Conservation (phyloP, 2,113 vertebrate genomes). For the Murina feae region DNA sequence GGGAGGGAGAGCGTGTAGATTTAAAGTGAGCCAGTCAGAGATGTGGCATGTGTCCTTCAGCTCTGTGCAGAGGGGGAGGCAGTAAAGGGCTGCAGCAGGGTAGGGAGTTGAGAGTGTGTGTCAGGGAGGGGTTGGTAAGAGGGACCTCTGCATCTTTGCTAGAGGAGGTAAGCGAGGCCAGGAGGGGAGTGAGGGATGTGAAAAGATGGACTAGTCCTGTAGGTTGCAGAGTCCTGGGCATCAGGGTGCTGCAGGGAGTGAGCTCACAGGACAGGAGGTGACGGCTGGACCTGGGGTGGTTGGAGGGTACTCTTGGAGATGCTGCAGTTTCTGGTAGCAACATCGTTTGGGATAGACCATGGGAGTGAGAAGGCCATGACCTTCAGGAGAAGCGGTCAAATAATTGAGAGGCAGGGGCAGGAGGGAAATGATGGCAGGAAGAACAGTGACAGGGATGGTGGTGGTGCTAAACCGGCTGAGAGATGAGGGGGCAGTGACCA, state of each 20-base stretch:
- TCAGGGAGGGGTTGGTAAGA: neutral
- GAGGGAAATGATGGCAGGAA: neutral
- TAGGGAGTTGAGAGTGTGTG: neutral
- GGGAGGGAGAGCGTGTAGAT: neutral
- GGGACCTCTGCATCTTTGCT: neutral
- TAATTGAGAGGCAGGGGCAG: neutral
- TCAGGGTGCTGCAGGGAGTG: neutral
- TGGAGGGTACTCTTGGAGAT: neutral
- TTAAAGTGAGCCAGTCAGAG: neutral
- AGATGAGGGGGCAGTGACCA: neutral
- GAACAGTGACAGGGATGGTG: neutral
- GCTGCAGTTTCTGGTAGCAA: neutral
- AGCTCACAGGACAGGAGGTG: neutral
- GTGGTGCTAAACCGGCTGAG: neutral
- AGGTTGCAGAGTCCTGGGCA: neutral
- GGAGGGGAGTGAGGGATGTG: neutral
- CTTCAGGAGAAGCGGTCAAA: neutral
- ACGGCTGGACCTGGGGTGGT: rapidly evolving
- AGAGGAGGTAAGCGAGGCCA: neutral
- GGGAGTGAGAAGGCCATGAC: neutral
- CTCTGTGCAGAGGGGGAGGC: neutral
- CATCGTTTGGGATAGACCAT: neutral
- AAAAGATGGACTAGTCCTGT: neutral
- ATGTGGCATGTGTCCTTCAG: neutral
- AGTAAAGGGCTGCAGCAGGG: rapidly evolving